These are phyloP conservation scores for Panagrolaimus sp. DNA, from an alignment of 1,140 invertebrate species.

Conservation along the genomic window DNA sequence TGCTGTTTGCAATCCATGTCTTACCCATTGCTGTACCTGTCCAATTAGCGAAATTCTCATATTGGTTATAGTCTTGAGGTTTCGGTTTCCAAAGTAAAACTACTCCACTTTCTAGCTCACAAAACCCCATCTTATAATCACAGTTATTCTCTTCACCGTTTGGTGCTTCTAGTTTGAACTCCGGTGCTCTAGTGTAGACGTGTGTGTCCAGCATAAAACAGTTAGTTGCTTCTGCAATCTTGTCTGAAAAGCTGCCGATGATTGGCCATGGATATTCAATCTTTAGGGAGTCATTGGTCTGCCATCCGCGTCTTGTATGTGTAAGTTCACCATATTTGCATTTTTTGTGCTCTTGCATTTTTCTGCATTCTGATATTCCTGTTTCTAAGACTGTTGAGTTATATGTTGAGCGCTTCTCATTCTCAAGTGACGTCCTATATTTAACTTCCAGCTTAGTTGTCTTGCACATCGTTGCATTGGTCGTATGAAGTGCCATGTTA, in stretches of 20 bases:
- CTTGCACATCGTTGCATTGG: neutral
- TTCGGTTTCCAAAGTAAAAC: neutral
- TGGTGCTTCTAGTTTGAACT: neutral
- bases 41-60: neutral
- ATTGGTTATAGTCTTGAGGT: neutral
- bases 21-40: neutral
- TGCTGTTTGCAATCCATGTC: neutral
- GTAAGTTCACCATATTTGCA: neutral
- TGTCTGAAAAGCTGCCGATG: slow-evolving; percentile 5
- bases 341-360: neutral
- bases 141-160: neutral
- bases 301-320: neutral
- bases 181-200: neutral
- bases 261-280: neutral
- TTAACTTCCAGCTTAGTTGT: neutral
- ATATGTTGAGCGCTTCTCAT: neutral
- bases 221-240: neutral
- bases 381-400: neutral
- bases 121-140: neutral
- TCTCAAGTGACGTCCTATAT: neutral
- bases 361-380: neutral
- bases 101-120: neutral
- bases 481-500: neutral
- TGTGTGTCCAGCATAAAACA: neutral
- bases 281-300: neutral